phyloP scores from a whole-genome alignment of 2,797 vertebrate species.

The Clarias pachynema region DNA sequence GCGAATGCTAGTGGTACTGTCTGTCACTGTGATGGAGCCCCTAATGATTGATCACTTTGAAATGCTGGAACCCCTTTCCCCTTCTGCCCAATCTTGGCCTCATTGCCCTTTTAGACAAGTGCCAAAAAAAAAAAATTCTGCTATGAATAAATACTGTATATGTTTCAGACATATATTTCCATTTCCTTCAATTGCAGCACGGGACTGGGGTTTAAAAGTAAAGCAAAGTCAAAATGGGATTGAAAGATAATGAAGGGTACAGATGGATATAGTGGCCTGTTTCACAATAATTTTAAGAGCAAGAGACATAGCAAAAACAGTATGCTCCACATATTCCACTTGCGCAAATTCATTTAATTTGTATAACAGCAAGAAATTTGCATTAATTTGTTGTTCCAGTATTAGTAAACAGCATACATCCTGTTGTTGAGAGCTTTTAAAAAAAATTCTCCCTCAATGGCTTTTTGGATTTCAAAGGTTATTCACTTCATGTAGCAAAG shows the following conservation, averaged over 20 bases:
- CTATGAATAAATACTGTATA: neutral
- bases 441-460: neutral
- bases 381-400: no score
- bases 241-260: neutral
- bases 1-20: neutral
- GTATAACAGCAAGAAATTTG: no score
- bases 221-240: neutral
- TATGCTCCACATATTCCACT: no score
- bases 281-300: no score
- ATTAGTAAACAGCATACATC: no score
- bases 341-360: no score
- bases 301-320: no score
- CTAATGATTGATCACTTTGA: neutral
- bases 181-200: neutral
- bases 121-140: neutral
- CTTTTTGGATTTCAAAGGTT: neutral
- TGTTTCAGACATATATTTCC: neutral
- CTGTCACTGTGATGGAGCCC: constrained; percentile 10
- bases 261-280: neutral
- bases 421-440: no score
- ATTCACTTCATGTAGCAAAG: neutral
- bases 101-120: neutral
- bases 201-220: neutral
- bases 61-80: neutral
- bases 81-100: neutral